Conservation (phyloP, 2,888 invertebrate genomes). For the Metellina segmentata region DNA sequence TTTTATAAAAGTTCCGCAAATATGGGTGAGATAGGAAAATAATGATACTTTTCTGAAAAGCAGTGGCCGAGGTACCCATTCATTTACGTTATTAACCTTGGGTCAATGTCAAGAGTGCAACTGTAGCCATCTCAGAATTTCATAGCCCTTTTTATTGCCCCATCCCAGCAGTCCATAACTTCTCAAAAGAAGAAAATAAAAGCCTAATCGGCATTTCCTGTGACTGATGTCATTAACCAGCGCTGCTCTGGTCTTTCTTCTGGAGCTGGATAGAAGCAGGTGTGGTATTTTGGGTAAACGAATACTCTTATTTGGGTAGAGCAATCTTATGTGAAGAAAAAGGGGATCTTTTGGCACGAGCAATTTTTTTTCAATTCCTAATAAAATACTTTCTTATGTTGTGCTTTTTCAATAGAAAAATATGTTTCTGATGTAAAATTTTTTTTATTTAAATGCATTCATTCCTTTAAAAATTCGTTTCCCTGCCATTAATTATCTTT, state of each 20-base stretch:
- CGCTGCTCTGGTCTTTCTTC: neutral
- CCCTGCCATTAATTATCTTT: too few species aligned
- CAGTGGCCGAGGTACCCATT: constrained; percentile 5
- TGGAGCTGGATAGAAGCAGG: neutral
- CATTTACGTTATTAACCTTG: constrained; percentile 53
- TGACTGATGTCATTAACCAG: neutral
- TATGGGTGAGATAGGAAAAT: neutral
- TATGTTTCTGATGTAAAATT: too few species aligned
- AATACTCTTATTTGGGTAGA: neutral
- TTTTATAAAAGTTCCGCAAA: neutral
- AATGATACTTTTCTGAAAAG: constrained; percentile 27
- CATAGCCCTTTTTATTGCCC: constrained; percentile 46
- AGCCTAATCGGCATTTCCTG: neutral
- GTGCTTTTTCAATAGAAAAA: too few species aligned
- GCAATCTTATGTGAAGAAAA: too few species aligned
- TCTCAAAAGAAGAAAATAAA: neutral
- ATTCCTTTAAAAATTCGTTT: too few species aligned
- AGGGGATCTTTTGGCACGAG: too few species aligned
- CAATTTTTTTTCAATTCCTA: too few species aligned
- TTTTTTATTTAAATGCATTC: too few species aligned
- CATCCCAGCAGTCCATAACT: neutral
- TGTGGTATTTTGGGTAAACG: neutral
- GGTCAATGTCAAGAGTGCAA: constrained; percentile 34
- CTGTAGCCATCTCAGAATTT: constrained; percentile 42
- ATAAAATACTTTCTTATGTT: too few species aligned